Evolutionary conservation across 2,797 vertebrate genomes (phyloP), one percentile per base, ranked within the genome.

Genomic region (Peromyscus nudipes): DNA sequence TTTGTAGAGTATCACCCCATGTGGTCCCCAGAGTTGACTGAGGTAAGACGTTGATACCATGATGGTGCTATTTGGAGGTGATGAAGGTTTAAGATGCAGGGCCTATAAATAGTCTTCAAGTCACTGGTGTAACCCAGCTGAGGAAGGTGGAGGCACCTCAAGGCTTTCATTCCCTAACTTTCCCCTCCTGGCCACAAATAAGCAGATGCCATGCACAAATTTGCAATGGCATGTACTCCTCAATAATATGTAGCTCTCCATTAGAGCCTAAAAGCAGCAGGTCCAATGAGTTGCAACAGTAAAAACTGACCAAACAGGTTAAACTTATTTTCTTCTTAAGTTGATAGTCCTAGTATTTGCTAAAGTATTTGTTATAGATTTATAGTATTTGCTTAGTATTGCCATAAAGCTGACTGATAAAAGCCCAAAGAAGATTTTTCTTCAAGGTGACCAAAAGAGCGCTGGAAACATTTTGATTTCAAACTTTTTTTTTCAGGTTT

Each of bases 381-480:
- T 40, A 40, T 12, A 75, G 71, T 40, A 75, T 43, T 75, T 75
- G 71, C 17, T 34, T 23, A 64, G 34, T 49, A 16, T 62, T 91
- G 21, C 37, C 40, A 52, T 34, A 86, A 80, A 80, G 25, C 49
- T 77, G 12, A 77, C 46, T 76, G 16, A 76, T 16, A 29, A 81
- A 52, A 49, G 65, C 0, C 1, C 49, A 79, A 46, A 37, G 14
- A 88, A 37, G 11, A 46, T 90, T 93, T 83, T 83, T 65, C 67
- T 85, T 96, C 55, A 82, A 95, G 65, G 23, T 65, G 67, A 93
- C 16, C 14, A 55, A 91, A 96, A 40, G 9, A 46, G 77, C 29
- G 79, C 21, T 40, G n/a, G n/a, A 88, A 94, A 88, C 2, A 60
- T 91, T 96, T 62, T 83, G 23, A 57, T 93, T 94, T 92, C 81